A percentile compares a stretch with the other conserved stretches of the same genome.
Evolutionary conservation across 1,140 invertebrate genomes (phyloP).

Genomic region (Sarcophaga bullata): DNA sequence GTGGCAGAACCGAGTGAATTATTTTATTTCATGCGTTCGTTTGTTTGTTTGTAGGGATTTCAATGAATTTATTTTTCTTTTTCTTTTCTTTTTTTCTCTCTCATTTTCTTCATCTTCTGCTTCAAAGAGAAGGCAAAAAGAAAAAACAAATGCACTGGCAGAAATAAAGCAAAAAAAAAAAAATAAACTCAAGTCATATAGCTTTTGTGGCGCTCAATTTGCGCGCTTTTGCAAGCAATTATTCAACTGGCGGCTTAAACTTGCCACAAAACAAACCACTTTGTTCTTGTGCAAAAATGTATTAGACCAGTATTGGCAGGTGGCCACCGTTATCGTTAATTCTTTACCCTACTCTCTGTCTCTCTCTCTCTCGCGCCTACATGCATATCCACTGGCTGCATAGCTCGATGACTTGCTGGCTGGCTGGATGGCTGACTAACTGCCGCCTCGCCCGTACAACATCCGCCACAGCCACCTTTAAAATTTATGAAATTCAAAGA

Average conservation of each 20-base stretch:
- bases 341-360: background rate
- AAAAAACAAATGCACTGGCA: too few species aligned
- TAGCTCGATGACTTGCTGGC: background rate
- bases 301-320: constrained; percentile 39
- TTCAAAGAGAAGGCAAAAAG: constrained; percentile 1
- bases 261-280: constrained; percentile 37
- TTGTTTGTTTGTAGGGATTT: background rate
- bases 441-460: background rate
- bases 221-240: constrained; percentile 37
- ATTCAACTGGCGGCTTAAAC: constrained; percentile 37
- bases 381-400: background rate
- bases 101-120: constrained; percentile 17
- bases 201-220: constrained; percentile 40
- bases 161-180: background rate
- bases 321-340: constrained; percentile 29
- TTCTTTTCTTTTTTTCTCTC: background rate
- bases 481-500: constrained; percentile 36
- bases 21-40: background rate
- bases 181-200: constrained; percentile 33
- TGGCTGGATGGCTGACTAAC: background rate
- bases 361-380: too few species aligned
- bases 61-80: background rate
- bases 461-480: background rate
- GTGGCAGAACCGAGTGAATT: background rate
- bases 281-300: constrained; percentile 30